These are phyloP conservation scores for Sthenelais limicola DNA, from an alignment of 2,888 invertebrate species.

Conservation along the genomic window DNA sequence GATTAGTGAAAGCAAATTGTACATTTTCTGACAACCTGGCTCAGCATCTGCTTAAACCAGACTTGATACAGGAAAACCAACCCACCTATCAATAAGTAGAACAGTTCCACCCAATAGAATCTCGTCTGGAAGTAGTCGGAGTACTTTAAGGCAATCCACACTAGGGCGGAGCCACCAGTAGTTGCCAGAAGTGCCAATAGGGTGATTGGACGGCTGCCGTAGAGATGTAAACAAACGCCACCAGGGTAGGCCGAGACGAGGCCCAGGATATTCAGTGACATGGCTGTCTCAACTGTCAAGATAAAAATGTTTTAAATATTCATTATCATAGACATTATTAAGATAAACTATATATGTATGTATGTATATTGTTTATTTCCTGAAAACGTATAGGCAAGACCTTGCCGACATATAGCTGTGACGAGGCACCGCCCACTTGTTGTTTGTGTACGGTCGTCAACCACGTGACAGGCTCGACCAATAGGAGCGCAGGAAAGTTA, in stretches of 20 bases:
- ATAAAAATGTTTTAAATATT: too few species aligned
- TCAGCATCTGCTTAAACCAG: background rate
- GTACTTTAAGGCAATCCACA: conserved; percentile 3
- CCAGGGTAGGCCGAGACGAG: conserved; percentile 22
- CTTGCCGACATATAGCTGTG: too few species aligned
- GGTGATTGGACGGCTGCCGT: background rate
- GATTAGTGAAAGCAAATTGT: background rate
- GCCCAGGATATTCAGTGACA: conserved; percentile 24
- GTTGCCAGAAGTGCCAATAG: background rate
- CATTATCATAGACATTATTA: too few species aligned
- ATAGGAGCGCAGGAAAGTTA: too few species aligned
- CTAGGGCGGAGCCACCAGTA: conserved; percentile 9
- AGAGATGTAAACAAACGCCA: background rate
- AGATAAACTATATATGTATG: too few species aligned
- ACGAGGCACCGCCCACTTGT: too few species aligned
- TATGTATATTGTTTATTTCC: too few species aligned
- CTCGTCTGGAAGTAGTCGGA: background rate
- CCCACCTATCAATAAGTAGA: conserved; percentile 25
- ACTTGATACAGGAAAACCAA: background rate
- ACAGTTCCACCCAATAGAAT: background rate
- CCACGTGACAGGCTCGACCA: too few species aligned
- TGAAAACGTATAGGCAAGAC: too few species aligned
- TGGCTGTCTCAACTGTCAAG: conserved; percentile 15
- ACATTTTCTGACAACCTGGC: background rate
- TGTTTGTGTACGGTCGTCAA: too few species aligned